Evolutionary conservation across 2,888 invertebrate genomes (phyloP), one percentile per base, ranked within the genome.

Genomic region (Sinelater perroti): DNA sequence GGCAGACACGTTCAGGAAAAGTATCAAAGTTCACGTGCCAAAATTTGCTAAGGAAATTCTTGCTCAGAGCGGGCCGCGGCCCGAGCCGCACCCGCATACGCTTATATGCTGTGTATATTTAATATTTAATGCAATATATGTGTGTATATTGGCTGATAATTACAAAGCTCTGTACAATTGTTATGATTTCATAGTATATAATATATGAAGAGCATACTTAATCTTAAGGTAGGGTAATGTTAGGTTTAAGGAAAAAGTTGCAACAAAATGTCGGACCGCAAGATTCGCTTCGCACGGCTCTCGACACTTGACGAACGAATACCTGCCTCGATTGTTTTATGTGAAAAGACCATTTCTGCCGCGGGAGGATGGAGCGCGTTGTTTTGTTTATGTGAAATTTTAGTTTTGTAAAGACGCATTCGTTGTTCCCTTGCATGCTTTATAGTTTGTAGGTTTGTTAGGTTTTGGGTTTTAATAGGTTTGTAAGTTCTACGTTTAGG

Each of bases 181-280:
- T 78, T 78, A 78, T 78, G 71, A 77, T 78, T 78, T 78, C 76
- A 78, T 77, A 78, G 76, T 75, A 76, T 78, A 78, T 78, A 74
- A 69, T 66, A 66, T 70, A 61, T 33, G 57, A 53, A 50, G 31
- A 59, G 53, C 44, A 55, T 70, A 72, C 70, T 70, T 71, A 70
- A 67, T 63, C 63, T 46, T 74, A 73, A 70, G 66, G 33, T 59
- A 54, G 55, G 35, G 31, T 62, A 56, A 62, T 46, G 72, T 72
- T 71, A 67, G 60, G 24, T 61, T 51, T 62, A 63, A 52, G 52
- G 61, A 68, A 67, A 61, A 57, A 64, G 64, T 60, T 50, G 61
- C 65, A 60, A 66, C 62, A 65, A 70, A 69, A 70, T 67, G 67
- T 49, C 57, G 56, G 59, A 64, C 63, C 64, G 66, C 68, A 69